Conservation (phyloP, 2,113 vertebrate genomes). For the Hiodon alosoides region DNA sequence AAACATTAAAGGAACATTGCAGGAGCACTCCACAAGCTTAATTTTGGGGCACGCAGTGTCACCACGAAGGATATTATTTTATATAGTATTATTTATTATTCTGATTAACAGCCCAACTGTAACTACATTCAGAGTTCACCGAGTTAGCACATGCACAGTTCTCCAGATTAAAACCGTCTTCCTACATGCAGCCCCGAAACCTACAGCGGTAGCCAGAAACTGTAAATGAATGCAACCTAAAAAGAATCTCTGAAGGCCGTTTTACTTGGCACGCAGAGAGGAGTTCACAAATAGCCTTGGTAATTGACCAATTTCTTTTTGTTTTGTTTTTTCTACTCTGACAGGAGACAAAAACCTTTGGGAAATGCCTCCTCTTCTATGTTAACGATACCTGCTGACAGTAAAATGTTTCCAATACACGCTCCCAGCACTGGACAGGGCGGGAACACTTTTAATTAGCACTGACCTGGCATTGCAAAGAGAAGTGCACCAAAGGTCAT, state of each 20-base stretch:
- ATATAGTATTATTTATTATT: not conserved
- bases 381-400: conserved; percentile 45
- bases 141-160: too few relatives aligned
- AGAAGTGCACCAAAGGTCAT: not conserved
- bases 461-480: conserved; percentile 22
- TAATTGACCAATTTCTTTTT: conserved; percentile 17
- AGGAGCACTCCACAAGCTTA: not conserved
- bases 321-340: not conserved
- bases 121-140: too few relatives aligned
- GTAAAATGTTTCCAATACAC: conserved; percentile 3
- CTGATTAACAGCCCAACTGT: too few relatives aligned
- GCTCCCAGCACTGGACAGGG: not conserved
- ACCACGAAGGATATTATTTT: not conserved
- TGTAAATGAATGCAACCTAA: conserved; percentile 1
- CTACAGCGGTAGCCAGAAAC: not conserved
- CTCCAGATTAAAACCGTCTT: not conserved
- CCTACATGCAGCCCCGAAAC: not conserved
- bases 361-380: conserved; percentile 68
- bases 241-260: conserved; percentile 11
- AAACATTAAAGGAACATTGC: not conserved
- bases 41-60: not conserved
- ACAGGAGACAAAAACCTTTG: conserved; percentile 43
- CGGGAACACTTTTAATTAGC: conserved; percentile 25
- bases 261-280: conserved; percentile 18
- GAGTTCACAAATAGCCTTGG: conserved; percentile 20